These are phyloP conservation scores for Dioctria linearis DNA, from an alignment of 2,888 invertebrate species.

Conservation along the genomic window DNA sequence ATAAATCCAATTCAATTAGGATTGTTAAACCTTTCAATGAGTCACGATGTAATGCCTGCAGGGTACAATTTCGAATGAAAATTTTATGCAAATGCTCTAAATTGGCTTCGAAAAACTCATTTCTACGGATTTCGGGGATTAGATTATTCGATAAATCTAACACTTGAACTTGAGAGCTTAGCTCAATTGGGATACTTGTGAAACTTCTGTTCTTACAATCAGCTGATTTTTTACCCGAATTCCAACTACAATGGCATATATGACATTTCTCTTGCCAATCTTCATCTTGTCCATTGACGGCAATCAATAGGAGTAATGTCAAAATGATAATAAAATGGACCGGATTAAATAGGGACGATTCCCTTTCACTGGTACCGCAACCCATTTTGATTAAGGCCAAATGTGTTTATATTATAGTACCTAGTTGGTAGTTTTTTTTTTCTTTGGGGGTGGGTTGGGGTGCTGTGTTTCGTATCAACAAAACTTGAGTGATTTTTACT, in stretches of 20 bases:
- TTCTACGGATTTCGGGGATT: conserved; percentile 77
- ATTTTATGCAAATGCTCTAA: conserved; percentile 88
- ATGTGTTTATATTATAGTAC: background rate
- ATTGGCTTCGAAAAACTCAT: conserved; percentile 80
- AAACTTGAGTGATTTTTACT: too few relatives aligned
- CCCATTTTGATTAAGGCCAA: conserved; percentile 27
- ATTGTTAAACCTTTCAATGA: conserved; percentile 84
- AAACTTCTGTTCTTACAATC: conserved; percentile 82
- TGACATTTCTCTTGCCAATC: conserved; percentile 69
- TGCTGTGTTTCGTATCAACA: too few relatives aligned
- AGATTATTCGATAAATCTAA: conserved; percentile 82
- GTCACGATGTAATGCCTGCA: conserved; percentile 80
- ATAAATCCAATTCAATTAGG: conserved; percentile 87
- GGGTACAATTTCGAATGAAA: conserved; percentile 81
- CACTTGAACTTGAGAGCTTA: conserved; percentile 81
- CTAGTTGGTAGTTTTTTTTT: too few relatives aligned
- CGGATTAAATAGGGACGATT: conserved; percentile 6
- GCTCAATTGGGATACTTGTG: conserved; percentile 78
- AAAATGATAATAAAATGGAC: conserved; percentile 25
- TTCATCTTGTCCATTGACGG: conserved; percentile 60
- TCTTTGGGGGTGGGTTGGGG: too few relatives aligned
- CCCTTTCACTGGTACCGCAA: conserved; percentile 18
- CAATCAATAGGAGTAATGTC: conserved; percentile 20
- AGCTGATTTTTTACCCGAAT: conserved; percentile 86
- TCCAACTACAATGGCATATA: conserved; percentile 87